Evolutionary conservation across 2,113 vertebrate species (phyloP).

Genomic region (Zosterops japonicus): DNA sequence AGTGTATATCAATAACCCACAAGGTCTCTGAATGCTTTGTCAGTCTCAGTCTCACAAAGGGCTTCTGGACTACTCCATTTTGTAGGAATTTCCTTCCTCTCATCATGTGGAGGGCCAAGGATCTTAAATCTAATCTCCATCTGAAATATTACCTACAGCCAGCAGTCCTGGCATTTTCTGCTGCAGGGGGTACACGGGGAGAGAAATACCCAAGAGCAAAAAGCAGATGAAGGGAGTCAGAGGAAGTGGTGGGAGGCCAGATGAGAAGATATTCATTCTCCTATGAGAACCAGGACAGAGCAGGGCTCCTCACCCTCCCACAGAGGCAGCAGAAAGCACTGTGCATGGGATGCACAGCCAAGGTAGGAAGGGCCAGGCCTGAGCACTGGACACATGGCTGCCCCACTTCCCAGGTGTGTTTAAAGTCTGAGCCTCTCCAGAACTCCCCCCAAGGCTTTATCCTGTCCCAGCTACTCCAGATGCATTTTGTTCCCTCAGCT

Average conservation of each 20-base stretch:
- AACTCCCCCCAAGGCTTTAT: not conserved
- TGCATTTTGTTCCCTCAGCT: not conserved
- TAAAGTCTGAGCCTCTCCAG: not conserved
- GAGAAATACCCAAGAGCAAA: not conserved
- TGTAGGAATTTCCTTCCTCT: not conserved
- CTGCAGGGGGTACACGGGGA: rapidly evolving
- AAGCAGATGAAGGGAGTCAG: not conserved
- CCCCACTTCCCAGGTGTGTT: not conserved
- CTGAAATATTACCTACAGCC: not conserved
- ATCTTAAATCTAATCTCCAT: not conserved
- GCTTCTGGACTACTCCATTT: not conserved
- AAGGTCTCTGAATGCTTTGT: not conserved
- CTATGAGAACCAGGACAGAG: not conserved
- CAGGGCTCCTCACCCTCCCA: not conserved
- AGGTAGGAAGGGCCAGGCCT: not conserved
- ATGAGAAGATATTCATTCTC: not conserved
- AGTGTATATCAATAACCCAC: not conserved
- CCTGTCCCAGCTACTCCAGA: not conserved
- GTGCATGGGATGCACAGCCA: not conserved
- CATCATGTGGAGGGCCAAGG: not conserved
- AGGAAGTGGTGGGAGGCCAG: not conserved
- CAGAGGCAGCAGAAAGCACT: not conserved
- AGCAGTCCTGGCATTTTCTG: not conserved
- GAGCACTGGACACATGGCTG: not conserved
- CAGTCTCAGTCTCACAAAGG: not conserved